Percentiles rank a stretch among this genome's conserved stretches.
phyloP scores from a whole-genome alignment of 1,140 invertebrate genomes.

The Rhynchophorus ferrugineus region DNA sequence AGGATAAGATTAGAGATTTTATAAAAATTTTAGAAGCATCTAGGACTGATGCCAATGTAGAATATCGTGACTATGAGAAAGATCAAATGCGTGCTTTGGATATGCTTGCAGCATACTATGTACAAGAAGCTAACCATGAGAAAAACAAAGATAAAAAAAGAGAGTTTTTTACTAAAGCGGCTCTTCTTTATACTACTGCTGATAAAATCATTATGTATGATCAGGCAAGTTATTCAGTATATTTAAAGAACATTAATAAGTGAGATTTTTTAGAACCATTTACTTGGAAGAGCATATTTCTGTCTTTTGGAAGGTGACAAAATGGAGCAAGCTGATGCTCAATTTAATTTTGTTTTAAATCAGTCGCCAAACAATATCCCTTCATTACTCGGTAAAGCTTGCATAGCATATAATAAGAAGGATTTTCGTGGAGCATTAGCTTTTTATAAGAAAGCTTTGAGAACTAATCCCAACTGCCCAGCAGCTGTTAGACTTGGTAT shows the following conservation, averaged over 20 bases:
- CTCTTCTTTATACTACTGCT: constrained; percentile 91
- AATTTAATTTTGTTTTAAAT: constrained; percentile 99
- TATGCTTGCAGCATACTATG: constrained; percentile 96
- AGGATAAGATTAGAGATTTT: constrained; percentile 87
- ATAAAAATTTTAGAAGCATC: constrained; percentile 88
- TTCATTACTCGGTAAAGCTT: constrained; percentile 94
- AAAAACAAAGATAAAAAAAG: constrained; percentile 93
- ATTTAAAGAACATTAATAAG: neutral
- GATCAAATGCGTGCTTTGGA: constrained; percentile 96
- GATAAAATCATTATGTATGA: constrained; percentile 99
- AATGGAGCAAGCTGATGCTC: constrained; percentile 99
- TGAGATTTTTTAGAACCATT: constrained; percentile 68
- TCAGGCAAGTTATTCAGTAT: constrained; percentile 55
- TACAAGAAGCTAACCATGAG: constrained; percentile 91
- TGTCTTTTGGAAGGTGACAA: constrained; percentile 97
- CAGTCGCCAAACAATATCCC: constrained; percentile 95
- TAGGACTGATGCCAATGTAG: constrained; percentile 75
- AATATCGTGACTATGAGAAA: constrained; percentile 88
- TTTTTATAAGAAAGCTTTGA: constrained; percentile 95
- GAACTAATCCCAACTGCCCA: constrained; percentile 94
- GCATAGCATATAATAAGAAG: constrained; percentile 90
- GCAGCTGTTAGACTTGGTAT: constrained; percentile 94
- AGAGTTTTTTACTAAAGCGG: constrained; percentile 95
- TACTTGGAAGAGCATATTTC: constrained; percentile 95
- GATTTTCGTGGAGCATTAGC: constrained; percentile 91